Evolutionary conservation across 1,140 invertebrate species (phyloP), one percentile per base, ranked within the genome.

Genomic region (Polypedilum pembai): DNA sequence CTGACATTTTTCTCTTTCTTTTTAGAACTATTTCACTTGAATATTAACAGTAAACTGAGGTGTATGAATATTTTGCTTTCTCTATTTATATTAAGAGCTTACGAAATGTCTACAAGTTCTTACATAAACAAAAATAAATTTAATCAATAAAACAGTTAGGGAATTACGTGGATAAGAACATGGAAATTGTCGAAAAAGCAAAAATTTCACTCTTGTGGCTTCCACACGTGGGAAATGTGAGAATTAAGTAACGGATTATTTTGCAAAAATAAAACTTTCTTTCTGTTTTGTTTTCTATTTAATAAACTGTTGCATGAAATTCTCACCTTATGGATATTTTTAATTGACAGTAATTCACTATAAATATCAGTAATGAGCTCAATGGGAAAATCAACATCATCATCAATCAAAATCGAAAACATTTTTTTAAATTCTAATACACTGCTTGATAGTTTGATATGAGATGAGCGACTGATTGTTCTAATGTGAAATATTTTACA

Each of bases 1-100:
- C 65, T 10, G 65, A 20, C 65, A 69, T 69, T 69, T 21, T 69
- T 18, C n/a, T n/a, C n/a, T 18, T n/a, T 56, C n/a, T 56, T 56
- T n/a, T 56, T 15, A 4, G 45, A 4, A 15, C 4, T 56, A 1
- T 56, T 3, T 56, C 4, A n/a, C 45, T n/a, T 15, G 45, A 56
- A 56, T 15, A 12, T 12, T 56, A 3, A 56, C 4, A n/a, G 45
- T 56, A 56, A 56, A 56, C 45, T 56, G n/a, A 56, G 15, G 1
- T 15, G 45, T 1, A n/a, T n/a, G 12, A 12, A 15, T 56, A 15
- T 56, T 45, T 56, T n/a, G 12, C 12, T 15, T 12, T 4, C 4
- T 56, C 12, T n/a, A 56, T n/a, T 12, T 56, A n/a, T n/a, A n/a
- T 56, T 15, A 56, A 4, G 4, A n/a, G n/a, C 45, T 56, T 56